These are phyloP conservation scores for Enoplosus armatus DNA, from an alignment of 2,797 vertebrate species.

Conservation along the genomic window DNA sequence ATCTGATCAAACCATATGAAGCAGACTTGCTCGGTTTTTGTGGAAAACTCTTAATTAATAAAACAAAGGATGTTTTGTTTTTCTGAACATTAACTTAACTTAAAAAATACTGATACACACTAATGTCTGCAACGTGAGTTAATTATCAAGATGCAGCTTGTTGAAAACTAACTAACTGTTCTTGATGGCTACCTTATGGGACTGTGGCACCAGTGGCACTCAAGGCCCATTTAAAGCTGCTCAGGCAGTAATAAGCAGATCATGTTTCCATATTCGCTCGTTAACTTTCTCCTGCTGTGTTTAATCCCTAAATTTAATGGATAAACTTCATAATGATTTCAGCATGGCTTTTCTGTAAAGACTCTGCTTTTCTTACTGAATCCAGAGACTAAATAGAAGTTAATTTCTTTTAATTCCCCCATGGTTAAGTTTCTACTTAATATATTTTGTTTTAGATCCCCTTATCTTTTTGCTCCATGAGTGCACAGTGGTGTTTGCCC, in stretches of 20 bases:
- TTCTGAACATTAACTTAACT: neutral
- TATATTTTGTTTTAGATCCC: slow-evolving; percentile 40
- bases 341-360: slow-evolving; percentile 16
- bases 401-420: slow-evolving; percentile 37
- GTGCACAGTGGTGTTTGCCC: slow-evolving; percentile 7
- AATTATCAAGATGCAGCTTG: slow-evolving; percentile 36
- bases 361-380: slow-evolving; percentile 5
- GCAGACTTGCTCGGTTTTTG: neutral
- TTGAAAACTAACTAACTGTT: slow-evolving; percentile 26
- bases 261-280: slow-evolving; percentile 50
- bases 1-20: neutral
- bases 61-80: too few relatives aligned
- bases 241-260: slow-evolving; percentile 51
- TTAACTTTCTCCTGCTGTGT: slow-evolving; percentile 48
- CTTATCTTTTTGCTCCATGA: slow-evolving; percentile 39
- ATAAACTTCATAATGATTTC: slow-evolving; percentile 30
- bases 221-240: slow-evolving; percentile 44
- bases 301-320: slow-evolving; percentile 50
- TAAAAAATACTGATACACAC: neutral
- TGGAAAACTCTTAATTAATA: too few relatives aligned
- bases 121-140: neutral
- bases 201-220: slow-evolving; percentile 28
- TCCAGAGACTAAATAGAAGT: slow-evolving; percentile 19
- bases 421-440: slow-evolving; percentile 17
- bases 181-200: slow-evolving; percentile 36